Base-by-base conservation (phyloP, 2,113 vertebrate species). In the Ophiodon elongatus region DNA sequence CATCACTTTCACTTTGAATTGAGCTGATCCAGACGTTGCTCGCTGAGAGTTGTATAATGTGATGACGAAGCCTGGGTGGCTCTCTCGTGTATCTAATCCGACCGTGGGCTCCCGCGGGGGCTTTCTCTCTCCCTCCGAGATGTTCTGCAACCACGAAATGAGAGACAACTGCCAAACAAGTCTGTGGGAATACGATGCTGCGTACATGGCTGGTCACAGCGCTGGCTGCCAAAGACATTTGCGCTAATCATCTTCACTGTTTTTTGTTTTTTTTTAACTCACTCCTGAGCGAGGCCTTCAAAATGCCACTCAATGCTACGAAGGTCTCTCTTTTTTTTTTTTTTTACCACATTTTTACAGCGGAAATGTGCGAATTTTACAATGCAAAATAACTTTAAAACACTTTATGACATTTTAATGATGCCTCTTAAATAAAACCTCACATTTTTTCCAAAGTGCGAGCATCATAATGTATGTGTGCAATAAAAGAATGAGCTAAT, bases 1-100 rank as follows among this genome's bases (percentile, higher is more conserved):
- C 87, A 87, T 94, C 94, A 91, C 73, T 86, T 89, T 86, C 89
- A 93, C 93, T 94, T 57, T 88, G 85, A 59, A 14, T 73, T 90
- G 94, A 94, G 88, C 33, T 15, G 76, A 92, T 89, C 70, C 94
- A 94, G 94, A 93, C 90, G 4, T 8, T 3, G 75, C 71, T 83
- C 0, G 27, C 70, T 85, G 86, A 90, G 86, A 86, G 88, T 86
- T 89, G 89, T 77, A 65, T 87, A 91, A 93, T 82, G 89, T 76
- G 87, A 87, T 82, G 93, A 92, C 89, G 91, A 89, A 85, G 91
- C 56, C 85, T 86, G 87, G 89, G 90, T 91, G 92, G 85, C 79
- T 83, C 82, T 87, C 79, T 50, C 35, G 15, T 73, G 83, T 74
- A 82, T 87, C 86, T 83, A 63, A 85, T 73, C 82, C 71, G 23